Evolutionary conservation across 2,113 vertebrate genomes (phyloP), one percentile per base, ranked within the genome.

Genomic region (Lucifuga dentata): DNA sequence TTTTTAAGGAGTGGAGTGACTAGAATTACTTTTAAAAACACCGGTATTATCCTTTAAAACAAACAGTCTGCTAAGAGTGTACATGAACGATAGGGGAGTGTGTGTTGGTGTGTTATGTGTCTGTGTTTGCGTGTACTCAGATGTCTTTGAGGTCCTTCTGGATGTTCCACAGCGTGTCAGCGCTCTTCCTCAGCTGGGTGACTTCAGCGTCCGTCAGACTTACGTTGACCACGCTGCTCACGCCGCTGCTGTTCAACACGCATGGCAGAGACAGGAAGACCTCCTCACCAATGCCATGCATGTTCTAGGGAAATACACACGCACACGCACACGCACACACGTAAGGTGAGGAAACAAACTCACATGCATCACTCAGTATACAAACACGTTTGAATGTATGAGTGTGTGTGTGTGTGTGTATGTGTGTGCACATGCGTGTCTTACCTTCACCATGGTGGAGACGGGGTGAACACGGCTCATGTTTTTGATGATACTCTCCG

Each of bases 191-290:
- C 79, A 99, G 92, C 77, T 99, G 96, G 23, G 78, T 56, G 38
- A 97, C 94, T 62, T 99, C 97, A 0, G 33, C 90, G 0, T 95
- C 95, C 1, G 93, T 97, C 82, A 99, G 94, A 52, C 95, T 98
- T 92, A 96, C 96, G 78, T 98, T 99, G 90, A 99, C 90, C 39
- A 99, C 93, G 7, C 94, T 95, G 62, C 89, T 87, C 53, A 99
- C 80, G 0, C 98, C 98, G 5, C 82, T 87, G 51, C 88, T 85
- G 76, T 92, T 95, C 57, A 99, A 90, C 39, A 99, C 91, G 35
- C 94, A 94, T 0, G 98, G 98, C 48, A 99, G 93, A 65, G 97
- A 98, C 86, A 99, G 84, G 92, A 97, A 99, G 72, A 99, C 98
- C 29, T 99, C 95, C 0, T 97, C 94, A 1, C 88, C 43, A n/a